Evolutionary conservation across 2,113 vertebrate species (phyloP).

Genomic region (Panurus biarmicus): DNA sequence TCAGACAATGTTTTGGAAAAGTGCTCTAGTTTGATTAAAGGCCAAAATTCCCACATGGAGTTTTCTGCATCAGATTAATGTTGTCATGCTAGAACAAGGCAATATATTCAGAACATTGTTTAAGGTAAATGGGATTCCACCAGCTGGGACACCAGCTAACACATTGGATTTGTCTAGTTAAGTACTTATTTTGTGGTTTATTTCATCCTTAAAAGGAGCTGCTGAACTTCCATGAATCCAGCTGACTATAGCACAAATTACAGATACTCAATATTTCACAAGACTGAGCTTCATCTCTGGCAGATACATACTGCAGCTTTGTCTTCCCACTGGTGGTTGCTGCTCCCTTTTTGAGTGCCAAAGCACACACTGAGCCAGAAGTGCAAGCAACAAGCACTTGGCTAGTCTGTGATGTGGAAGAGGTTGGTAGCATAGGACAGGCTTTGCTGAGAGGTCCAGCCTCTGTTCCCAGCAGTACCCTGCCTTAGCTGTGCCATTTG

Average conservation of each 20-base stretch:
- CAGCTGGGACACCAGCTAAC: neutral
- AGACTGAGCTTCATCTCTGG: neutral
- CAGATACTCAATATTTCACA: neutral
- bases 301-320: neutral
- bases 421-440: neutral
- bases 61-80: neutral
- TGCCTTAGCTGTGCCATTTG: neutral
- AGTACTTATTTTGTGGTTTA: neutral
- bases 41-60: neutral
- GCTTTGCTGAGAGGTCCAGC: neutral
- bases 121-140: neutral
- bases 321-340: neutral
- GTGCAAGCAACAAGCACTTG: neutral
- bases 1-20: neutral
- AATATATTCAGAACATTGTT: neutral
- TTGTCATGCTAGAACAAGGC: neutral
- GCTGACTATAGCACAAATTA: neutral
- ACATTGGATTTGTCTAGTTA: neutral
- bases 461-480: neutral
- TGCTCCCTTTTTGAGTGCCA: neutral
- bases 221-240: neutral
- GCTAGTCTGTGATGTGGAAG: neutral
- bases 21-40: neutral
- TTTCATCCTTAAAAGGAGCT: neutral
- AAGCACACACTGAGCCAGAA: rapidly evolving